Evolutionary conservation across 2,797 vertebrate species (phyloP), one percentile per base, ranked within the genome.

Genomic region (Balearica regulorum): DNA sequence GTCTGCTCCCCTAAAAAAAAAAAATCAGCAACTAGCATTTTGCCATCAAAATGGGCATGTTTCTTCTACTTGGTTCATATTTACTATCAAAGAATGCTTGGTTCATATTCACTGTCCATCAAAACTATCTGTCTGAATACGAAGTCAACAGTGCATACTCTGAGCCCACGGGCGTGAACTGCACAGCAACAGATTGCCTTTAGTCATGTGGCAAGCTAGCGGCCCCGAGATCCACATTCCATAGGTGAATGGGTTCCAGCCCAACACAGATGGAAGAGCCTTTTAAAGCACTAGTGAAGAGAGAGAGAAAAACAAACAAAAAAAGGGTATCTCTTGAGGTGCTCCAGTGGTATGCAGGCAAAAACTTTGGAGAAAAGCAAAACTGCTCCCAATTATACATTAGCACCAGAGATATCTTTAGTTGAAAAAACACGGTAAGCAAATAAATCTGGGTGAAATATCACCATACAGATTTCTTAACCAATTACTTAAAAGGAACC

Each of bases 261-360:
- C 94, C 93, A 95, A 96, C 93, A 96, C 90, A 93, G 87, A 92
- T 90, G 89, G 92, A 96, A 96, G 87, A 96, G 94, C 83, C 94
- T 80, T 95, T 96, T 92, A 96, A 96, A 96, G 93, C 90, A 95
- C 94, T 92, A 93, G 83, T 92, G 92, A 96, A 95, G 92, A 94
- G 83, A 97, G 71, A 93, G 82, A 94, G 51, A 95, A 87, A 95
- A 90, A 93, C 54, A 93, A 87, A 91, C 44, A 79, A 94, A 90
- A 81, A 85, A 70, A 86, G 29, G 37, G 37, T 88, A 83, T 93
- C 89, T 95, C 90, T 77, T 83, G 60, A 95, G 88, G 78, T 95
- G 94, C 90, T 89, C 72, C 55, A 46, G 53, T 58, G 49, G 83
- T 72, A 89, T 4, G 72, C 37, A 94, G 65, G 61, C 31, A 94